Conservation (phyloP, 2,888 invertebrate species). For the Punctoribates punctum region DNA sequence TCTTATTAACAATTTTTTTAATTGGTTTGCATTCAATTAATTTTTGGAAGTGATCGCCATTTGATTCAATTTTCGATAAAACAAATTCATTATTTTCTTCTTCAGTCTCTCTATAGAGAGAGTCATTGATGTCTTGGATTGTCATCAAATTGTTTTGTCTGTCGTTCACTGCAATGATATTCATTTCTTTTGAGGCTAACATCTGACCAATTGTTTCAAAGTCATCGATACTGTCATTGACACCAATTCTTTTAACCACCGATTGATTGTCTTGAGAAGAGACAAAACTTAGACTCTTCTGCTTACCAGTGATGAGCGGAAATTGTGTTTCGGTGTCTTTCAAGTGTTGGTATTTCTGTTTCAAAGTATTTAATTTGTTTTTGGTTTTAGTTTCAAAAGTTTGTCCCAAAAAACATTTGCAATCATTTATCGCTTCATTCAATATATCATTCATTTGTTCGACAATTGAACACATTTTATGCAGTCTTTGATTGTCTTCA, state of each 20-base stretch:
- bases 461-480: not conserved
- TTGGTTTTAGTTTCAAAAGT: not conserved
- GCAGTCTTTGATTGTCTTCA: slow-evolving; percentile 18
- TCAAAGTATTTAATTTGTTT: slow-evolving; percentile 10
- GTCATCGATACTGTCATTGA: not conserved
- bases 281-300: not conserved
- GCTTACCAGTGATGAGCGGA: not conserved
- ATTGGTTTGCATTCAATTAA: not conserved
- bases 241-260: not conserved
- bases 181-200: no score
- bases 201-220: not conserved
- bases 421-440: not conserved
- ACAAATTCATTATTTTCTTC: not conserved
- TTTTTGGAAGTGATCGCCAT: not conserved
- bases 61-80: not conserved
- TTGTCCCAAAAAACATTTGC: not conserved
- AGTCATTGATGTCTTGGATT: not conserved
- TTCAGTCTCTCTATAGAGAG: not conserved
- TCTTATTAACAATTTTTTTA: not conserved
- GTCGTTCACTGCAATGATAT: not conserved
- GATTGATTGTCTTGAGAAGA: no score
- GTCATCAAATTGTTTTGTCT: not conserved
- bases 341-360: not conserved
- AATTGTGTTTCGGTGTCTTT: not conserved
- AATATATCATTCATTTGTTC: slow-evolving; percentile 17